Conservation (phyloP, 1,140 invertebrate genomes). For the roundworm (Caenorhabditis elegans) region DNA sequence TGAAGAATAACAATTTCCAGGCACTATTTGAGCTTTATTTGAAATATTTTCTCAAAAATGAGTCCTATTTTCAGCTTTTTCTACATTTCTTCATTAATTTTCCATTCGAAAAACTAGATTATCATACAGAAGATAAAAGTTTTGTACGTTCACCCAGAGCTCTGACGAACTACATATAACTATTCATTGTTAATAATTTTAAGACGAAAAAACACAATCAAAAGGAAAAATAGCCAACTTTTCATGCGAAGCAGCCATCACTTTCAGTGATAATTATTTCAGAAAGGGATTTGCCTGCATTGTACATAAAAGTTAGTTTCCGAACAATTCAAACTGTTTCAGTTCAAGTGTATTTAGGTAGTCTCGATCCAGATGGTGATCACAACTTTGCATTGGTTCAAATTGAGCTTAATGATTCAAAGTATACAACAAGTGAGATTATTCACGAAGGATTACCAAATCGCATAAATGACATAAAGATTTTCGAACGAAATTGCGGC, state of each 20-base stretch:
- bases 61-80: too few relatives aligned
- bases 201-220: conserved; percentile 7
- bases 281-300: conserved; percentile 14
- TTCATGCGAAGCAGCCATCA: background rate
- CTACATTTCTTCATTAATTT: too few relatives aligned
- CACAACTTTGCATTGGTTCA: background rate
- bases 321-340: too few relatives aligned
- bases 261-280: background rate
- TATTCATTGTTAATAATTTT: too few relatives aligned
- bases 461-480: background rate
- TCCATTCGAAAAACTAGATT: too few relatives aligned
- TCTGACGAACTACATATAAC: too few relatives aligned
- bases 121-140: too few relatives aligned
- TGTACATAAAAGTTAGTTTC: background rate
- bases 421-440: background rate
- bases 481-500: background rate
- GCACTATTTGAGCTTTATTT: too few relatives aligned
- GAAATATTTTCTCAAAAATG: too few relatives aligned
- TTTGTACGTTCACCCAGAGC: too few relatives aligned
- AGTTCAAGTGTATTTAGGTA: background rate
- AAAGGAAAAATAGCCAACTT: background rate
- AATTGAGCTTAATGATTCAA: background rate
- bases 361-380: background rate
- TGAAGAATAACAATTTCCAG: too few relatives aligned
- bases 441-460: background rate